These are phyloP conservation scores for Parnassius orleans DNA, from an alignment of 2,888 invertebrate genomes.

Conservation along the genomic window DNA sequence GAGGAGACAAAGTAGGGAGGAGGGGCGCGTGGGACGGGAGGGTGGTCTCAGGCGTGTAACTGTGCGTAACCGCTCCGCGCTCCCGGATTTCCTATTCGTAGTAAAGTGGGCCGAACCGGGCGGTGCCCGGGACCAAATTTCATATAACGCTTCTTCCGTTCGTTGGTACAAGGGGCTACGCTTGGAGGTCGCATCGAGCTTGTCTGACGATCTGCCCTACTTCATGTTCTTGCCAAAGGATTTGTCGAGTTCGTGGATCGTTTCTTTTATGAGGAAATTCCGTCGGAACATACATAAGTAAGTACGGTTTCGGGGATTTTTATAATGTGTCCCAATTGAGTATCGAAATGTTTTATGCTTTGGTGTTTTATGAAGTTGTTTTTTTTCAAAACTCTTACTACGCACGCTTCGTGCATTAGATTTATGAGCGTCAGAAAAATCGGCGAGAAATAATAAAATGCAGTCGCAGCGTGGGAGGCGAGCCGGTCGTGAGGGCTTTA, in stretches of 20 bases:
- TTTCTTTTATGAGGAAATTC: slow-evolving; percentile 75
- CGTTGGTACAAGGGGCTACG: slow-evolving; percentile 64
- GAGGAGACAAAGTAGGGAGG: slow-evolving; percentile 44
- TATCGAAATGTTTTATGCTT: slow-evolving; percentile 39
- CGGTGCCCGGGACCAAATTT: slow-evolving; percentile 75
- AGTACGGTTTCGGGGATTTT: slow-evolving; percentile 72
- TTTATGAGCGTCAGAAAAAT: slow-evolving; percentile 29
- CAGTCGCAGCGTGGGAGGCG: slow-evolving; percentile 55
- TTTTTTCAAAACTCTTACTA: slow-evolving; percentile 2
- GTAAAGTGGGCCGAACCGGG: slow-evolving; percentile 80
- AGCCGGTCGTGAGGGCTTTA: slow-evolving; percentile 52
- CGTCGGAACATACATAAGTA: slow-evolving; percentile 58
- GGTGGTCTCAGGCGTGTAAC: slow-evolving; percentile 75
- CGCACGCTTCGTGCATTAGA: slow-evolving; percentile 26
- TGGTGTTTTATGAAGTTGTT: neutral
- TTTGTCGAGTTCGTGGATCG: slow-evolving; percentile 75
- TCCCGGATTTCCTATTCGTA: slow-evolving; percentile 80
- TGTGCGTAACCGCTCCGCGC: slow-evolving; percentile 78
- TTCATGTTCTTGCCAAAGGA: slow-evolving; percentile 77
- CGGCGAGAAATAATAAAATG: slow-evolving; percentile 52
- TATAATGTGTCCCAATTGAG: slow-evolving; percentile 66
- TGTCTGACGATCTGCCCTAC: slow-evolving; percentile 77
- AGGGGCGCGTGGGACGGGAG: slow-evolving; percentile 41
- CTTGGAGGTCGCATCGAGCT: slow-evolving; percentile 71
- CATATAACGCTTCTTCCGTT: slow-evolving; percentile 75